Conservation (phyloP, 1,140 invertebrate genomes). For the Ditylenchus dipsaci region DNA sequence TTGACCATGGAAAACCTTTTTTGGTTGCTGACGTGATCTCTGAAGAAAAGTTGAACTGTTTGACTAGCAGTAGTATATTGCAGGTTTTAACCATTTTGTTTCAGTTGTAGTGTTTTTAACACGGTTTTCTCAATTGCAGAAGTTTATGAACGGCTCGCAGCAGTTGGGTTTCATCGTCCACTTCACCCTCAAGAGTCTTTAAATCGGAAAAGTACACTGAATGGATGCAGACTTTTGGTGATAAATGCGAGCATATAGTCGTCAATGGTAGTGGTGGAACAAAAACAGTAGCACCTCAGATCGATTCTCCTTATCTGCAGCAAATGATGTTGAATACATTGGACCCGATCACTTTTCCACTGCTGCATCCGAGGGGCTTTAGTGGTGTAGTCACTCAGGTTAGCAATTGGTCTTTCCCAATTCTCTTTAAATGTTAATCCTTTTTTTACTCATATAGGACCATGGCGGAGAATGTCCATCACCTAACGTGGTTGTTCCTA, state of each 20-base stretch:
- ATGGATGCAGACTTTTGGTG: constrained; percentile 68
- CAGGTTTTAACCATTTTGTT: no score
- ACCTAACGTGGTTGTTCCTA: no score
- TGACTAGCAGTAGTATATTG: constrained; percentile 20
- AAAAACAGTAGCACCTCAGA: constrained; percentile 29
- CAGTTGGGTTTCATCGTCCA: constrained; percentile 64
- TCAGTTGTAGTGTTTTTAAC: no score
- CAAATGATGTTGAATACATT: constrained; percentile 55
- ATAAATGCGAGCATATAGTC: constrained; percentile 47
- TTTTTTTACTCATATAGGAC: no score
- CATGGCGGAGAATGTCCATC: no score
- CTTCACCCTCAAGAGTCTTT: constrained; percentile 74
- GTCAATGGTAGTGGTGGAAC: constrained; percentile 52
- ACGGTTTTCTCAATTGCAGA: background rate
- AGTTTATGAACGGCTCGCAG: constrained; percentile 1
- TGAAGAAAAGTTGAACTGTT: constrained; percentile 13
- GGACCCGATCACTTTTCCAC: constrained; percentile 56
- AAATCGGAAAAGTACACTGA: constrained; percentile 67
- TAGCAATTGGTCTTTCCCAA: no score
- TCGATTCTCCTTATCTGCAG: constrained; percentile 42
- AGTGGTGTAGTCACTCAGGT: constrained; percentile 14
- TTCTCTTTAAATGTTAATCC: no score
- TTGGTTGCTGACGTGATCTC: constrained; percentile 42
- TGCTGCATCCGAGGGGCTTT: constrained; percentile 21
- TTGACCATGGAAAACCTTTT: constrained; percentile 61